Evolutionary conservation across 1,140 invertebrate species (phyloP), one percentile per base, ranked within the genome.

Genomic region (Drosophila pectinifera): DNA sequence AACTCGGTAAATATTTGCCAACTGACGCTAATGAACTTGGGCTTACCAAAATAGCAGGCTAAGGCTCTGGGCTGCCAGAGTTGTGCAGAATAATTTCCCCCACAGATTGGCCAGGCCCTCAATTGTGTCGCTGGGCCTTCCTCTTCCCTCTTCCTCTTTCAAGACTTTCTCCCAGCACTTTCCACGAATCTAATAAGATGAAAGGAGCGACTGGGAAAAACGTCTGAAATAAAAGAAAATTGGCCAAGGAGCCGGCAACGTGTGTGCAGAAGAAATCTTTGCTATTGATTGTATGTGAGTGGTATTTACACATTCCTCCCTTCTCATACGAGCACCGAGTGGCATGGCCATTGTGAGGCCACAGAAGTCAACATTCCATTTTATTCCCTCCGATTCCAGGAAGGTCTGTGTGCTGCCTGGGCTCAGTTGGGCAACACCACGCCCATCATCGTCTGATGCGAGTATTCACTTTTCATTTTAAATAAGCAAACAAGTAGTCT

Each of bases 21-120:
- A 89, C 73, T 80, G 80, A 88, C 84, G 80, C 84, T 88, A 88
- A 88, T 88, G 84, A 88, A 88, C 76, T 80, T 80, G 72, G 72
- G 72, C 79, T 82, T 88, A 86, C 83, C n/a, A n/a, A 88, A 88
- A 83, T 79, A 45, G n/a, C n/a, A n/a, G 43, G 24, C 48, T 4
- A 39, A 22, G 36, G 36, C 34, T 42, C 28, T 59, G 26, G 24
- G 43, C 59, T 26, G 18, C 11, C 39, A 18, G 63, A 68, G 16
- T 51, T 43, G 31, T 43, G 41, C 63, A 57, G 75, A 77, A 77
- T 63, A 53, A 67, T 70, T 65, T 78, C 65, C 73, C 46, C 74
- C 34, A 64, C 41, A 56, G 74, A 78, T 62, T 56, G 38, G 42
- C 57, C 13, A 31, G 58, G 59, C 38, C 22, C 24, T 48, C 55